Conservation (phyloP, 2,113 vertebrate species). For the Tricholaema leucomelas region DNA sequence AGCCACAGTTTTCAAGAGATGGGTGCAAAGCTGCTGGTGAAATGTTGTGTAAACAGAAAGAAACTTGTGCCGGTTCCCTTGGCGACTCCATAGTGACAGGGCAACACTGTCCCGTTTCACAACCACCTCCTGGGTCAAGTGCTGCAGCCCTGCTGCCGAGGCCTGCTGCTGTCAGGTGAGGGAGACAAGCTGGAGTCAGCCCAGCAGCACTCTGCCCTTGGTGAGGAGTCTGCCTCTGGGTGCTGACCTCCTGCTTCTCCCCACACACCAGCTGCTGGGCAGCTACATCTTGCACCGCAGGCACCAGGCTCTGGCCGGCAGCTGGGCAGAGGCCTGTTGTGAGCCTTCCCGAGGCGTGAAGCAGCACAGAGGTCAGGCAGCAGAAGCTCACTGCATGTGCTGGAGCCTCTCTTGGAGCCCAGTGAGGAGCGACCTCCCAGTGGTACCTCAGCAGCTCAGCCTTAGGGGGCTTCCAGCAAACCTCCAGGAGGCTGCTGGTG, state of each 20-base stretch:
- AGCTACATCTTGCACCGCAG: neutral
- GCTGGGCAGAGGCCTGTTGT: neutral
- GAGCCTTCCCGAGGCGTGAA: neutral
- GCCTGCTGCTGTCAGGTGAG: neutral
- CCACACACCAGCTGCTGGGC: neutral
- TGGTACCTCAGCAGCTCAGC: no score
- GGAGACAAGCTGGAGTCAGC: neutral
- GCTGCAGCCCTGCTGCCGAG: neutral
- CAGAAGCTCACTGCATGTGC: neutral
- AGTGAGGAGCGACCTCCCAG: neutral
- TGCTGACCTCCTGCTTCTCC: neutral
- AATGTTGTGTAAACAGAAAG: conserved; percentile 36
- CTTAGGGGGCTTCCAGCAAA: no score
- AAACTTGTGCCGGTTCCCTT: conserved; percentile 27
- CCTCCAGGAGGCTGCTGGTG: neutral
- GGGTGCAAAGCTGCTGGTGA: neutral
- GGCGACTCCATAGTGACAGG: conserved; percentile 31
- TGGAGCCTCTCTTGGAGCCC: neutral
- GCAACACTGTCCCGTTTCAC: neutral
- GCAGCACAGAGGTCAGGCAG: neutral
- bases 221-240: neutral
- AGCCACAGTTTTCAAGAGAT: neutral
- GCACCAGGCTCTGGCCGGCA: neutral
- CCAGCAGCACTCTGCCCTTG: neutral
- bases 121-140: neutral